Base-by-base conservation (phyloP, 2,113 vertebrate species). In the Andinoacara biseriatus region DNA sequence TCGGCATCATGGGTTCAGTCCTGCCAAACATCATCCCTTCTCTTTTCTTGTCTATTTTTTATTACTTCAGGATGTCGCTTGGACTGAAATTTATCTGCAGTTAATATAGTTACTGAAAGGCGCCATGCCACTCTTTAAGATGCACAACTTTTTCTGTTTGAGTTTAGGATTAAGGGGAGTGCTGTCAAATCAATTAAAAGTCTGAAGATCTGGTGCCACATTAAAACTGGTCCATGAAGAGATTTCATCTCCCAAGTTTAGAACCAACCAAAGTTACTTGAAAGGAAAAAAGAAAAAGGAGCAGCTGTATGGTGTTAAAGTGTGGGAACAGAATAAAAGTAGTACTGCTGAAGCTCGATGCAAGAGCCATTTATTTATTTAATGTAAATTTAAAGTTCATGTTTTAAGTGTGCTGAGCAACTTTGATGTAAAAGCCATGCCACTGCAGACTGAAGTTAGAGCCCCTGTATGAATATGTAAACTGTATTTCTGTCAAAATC, bases 291-390 rank as follows among this genome's bases (percentile, higher is more conserved):
- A 20, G 5, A 49, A n/a, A 31, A 58, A 75, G 15, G 10, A 84
- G 85, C 90, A 87, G 80, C 84, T 90, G 49, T 58, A 9, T 69
- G 75, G 46, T 2, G 69, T 77, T 20, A 46, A 58, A 10, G 15
- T 72, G 63, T 75, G 20, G 61, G 72, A 77, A 58, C 38, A 20
- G 38, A 15, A 3, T 31, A 65, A 61, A 54, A 20, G 43, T 17
- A 63, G 10, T 76, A 81, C 78, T 87, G 82, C 63, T 82, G 74
- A 78, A 72, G 58, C 74, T 85, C 58, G 59, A 35, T 59, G 76
- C 77, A 77, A 67, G 61, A 63, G 74, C 69, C 77, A 22, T 83
- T 90, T 94, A 90, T 94, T 92, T 94, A 94, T 93, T 89, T 86
- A 67, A 75, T 90, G 81, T 90, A 85, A 81, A 87, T 86, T 85